phyloP scores from a whole-genome alignment of 2,797 vertebrate species.

The Phalanger gymnotis region DNA sequence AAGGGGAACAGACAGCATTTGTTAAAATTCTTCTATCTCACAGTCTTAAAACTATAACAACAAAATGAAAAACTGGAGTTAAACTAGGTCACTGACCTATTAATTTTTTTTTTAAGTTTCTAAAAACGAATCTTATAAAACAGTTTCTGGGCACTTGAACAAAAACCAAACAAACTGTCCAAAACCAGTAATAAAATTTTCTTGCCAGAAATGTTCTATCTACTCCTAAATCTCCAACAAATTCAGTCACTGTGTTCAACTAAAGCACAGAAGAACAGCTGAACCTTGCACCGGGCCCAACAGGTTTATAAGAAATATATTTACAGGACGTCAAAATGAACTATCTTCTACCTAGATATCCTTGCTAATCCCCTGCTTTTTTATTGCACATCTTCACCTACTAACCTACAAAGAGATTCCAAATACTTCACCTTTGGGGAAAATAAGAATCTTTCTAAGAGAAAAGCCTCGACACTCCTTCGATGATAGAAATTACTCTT shows the following conservation, averaged over 20 bases:
- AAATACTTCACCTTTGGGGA: not conserved
- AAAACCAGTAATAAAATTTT: constrained; percentile 16
- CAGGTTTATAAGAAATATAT: not conserved
- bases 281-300: not conserved
- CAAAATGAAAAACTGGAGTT: not conserved
- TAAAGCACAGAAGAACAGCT: not conserved
- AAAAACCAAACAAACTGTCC: constrained; percentile 42
- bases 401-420: not conserved
- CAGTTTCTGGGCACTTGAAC: constrained; percentile 12
- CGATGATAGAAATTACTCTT: not conserved
- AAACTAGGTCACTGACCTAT: not conserved
- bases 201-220: not conserved
- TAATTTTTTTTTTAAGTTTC: not conserved
- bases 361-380: not conserved
- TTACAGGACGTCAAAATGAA: not conserved
- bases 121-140: constrained; percentile 31
- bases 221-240: not conserved
- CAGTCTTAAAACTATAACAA: not conserved
- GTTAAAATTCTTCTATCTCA: constrained; percentile 24
- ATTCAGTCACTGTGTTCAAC: not conserved
- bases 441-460: not conserved
- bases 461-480: not conserved
- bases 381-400: no score
- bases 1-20: constrained; percentile 12
- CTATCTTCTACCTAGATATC: not conserved